A percentile compares a stretch with the other conserved stretches of the same genome.
Evolutionary conservation across 2,797 vertebrate species (phyloP).

Genomic region (Dallia pectoralis): DNA sequence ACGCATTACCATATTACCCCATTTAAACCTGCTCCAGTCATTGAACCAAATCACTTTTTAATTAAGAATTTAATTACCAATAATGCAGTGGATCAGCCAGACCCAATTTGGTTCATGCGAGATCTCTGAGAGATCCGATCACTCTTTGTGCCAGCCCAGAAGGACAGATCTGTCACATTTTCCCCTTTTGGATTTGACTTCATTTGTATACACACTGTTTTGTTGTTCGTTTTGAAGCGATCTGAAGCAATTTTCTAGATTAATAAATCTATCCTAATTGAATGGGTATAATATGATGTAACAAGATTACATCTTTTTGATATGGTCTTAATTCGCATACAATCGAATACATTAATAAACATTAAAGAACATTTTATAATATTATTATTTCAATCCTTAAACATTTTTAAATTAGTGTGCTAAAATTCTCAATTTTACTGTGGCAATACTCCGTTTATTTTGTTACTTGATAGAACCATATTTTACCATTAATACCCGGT

Average conservation of each 20-base stretch:
- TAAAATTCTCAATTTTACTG: too few species aligned
- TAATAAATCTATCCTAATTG: neutral
- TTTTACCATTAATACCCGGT: too few species aligned
- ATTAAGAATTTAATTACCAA: slow-evolving; percentile 48
- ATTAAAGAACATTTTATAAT: neutral
- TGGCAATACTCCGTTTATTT: too few species aligned
- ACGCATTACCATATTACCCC: neutral
- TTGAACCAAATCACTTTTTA: slow-evolving; percentile 40
- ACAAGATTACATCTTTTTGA: neutral
- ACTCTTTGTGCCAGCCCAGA: neutral
- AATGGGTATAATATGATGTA: neutral
- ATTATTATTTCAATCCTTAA: too few species aligned
- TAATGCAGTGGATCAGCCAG: slow-evolving; percentile 43
- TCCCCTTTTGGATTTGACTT: slow-evolving; percentile 24
- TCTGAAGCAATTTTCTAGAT: too few species aligned
- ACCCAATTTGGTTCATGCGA: slow-evolving; percentile 20
- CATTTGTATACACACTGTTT: too few species aligned
- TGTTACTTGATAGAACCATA: too few species aligned
- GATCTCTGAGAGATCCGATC: neutral
- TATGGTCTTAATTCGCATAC: neutral
- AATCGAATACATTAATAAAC: neutral
- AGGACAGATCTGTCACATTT: slow-evolving; percentile 18
- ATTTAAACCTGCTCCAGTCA: slow-evolving; percentile 28
- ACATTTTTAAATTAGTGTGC: too few species aligned
- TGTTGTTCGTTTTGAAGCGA: too few species aligned